Evolutionary conservation across 2,113 vertebrate genomes (phyloP).

Genomic region (Oenanthe oenanthe): DNA sequence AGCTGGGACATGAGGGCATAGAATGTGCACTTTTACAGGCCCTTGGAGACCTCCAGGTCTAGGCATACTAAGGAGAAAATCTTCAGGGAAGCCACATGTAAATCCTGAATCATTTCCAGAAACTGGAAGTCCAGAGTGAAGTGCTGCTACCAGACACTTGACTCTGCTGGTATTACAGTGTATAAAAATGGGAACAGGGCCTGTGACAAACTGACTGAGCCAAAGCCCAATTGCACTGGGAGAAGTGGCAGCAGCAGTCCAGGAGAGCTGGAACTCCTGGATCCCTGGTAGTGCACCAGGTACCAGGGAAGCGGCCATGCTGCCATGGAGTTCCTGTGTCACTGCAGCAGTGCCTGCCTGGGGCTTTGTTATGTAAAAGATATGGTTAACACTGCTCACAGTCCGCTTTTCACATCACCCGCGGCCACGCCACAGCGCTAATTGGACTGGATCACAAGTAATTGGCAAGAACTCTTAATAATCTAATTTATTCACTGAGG

Average conservation of each 20-base stretch:
- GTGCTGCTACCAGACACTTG: not conserved
- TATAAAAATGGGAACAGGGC: not conserved
- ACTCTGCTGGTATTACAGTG: not conserved
- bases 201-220: not conserved
- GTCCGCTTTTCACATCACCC: slow-evolving; percentile 5
- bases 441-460: slow-evolving; percentile 23
- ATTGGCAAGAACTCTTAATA: slow-evolving; percentile 30
- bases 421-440: not conserved
- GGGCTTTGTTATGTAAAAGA: slow-evolving; percentile 68
- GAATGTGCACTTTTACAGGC: fast-evolving
- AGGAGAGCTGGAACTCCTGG: not conserved
- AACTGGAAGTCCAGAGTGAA: not conserved
- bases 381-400: slow-evolving; percentile 41
- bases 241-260: not conserved
- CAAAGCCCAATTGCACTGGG: not conserved
- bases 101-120: not conserved
- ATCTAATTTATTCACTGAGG: slow-evolving; percentile 32
- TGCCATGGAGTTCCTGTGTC: not conserved
- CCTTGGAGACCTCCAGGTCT: not conserved
- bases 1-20: not conserved
- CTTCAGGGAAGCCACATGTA: not conserved
- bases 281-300: not conserved
- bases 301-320: fast-evolving
- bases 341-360: slow-evolving; percentile 41
- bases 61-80: not conserved